These are phyloP conservation scores for Acropora yongei DNA, from an alignment of 64 coral and sea anemone species.

Conservation along the genomic window DNA sequence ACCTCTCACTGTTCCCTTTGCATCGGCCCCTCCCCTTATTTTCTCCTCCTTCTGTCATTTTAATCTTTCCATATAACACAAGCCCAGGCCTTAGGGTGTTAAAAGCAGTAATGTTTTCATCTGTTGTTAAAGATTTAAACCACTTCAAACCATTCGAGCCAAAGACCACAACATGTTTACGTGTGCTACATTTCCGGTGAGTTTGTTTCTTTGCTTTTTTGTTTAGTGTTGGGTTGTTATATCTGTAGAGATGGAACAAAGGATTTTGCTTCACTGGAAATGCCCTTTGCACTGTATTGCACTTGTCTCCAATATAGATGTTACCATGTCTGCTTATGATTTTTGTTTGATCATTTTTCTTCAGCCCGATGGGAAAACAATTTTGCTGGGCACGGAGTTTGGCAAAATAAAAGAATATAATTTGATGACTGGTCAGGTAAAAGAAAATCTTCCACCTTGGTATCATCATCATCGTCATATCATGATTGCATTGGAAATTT, in stretches of 20 bases:
- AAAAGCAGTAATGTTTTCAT: too few relatives aligned
- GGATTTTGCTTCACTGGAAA: too few relatives aligned
- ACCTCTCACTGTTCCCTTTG: too few relatives aligned
- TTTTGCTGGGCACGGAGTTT: conserved; percentile 82
- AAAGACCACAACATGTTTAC: conserved; percentile 83
- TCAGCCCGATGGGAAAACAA: conserved; percentile 79
- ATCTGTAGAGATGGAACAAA: too few relatives aligned
- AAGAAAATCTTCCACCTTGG: background rate
- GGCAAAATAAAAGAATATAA: conserved; percentile 87
- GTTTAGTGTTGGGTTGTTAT: too few relatives aligned
- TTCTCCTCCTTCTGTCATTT: too few relatives aligned
- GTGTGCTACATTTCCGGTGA: conserved; percentile 79
- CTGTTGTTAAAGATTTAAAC: conserved; percentile 62
- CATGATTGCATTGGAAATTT: background rate
- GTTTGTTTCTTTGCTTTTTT: background rate
- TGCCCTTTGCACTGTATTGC: too few relatives aligned
- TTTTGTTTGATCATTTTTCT: background rate
- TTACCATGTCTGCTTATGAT: background rate
- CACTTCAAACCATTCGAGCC: conserved; percentile 69
- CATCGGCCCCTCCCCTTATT: too few relatives aligned
- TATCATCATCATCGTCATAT: background rate
- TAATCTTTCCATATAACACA: too few relatives aligned
- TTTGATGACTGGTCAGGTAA: conserved; percentile 78
- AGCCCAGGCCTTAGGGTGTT: too few relatives aligned
- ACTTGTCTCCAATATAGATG: too few relatives aligned